A percentile compares a stretch with the other conserved stretches of the same genome.
Conservation (phyloP, 2,888 invertebrate species). For the Aproaerema taeniolella region DNA sequence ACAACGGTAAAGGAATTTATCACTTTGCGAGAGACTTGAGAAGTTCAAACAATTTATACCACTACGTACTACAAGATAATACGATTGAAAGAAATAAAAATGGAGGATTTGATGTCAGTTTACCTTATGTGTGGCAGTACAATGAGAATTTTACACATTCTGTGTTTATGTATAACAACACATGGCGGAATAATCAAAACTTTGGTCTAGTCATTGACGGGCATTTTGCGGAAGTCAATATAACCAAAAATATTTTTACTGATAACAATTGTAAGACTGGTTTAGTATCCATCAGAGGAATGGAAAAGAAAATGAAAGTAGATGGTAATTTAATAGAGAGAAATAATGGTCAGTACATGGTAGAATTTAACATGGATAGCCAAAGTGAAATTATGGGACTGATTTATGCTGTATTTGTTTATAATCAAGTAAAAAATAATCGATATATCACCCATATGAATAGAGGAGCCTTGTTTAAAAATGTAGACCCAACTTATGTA, state of each 20-base stretch:
- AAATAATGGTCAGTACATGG: conserved; percentile 89
- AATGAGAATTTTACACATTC: conserved; percentile 96
- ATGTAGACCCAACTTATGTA: conserved; percentile 84
- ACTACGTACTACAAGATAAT: conserved; percentile 93
- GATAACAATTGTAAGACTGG: conserved; percentile 91
- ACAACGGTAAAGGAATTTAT: conserved; percentile 91
- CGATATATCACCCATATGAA: conserved; percentile 56
- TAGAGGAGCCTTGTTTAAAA: conserved; percentile 50
- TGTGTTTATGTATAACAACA: conserved; percentile 90
- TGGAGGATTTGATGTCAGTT: conserved; percentile 91
- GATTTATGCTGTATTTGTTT: conserved; percentile 86
- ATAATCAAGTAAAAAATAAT: conserved; percentile 87
- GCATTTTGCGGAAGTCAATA: conserved; percentile 93
- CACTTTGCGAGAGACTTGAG: conserved; percentile 96
- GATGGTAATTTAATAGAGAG: conserved; percentile 86
- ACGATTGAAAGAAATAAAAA: conserved; percentile 89
- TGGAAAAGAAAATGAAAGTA: conserved; percentile 96
- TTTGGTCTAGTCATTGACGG: conserved; percentile 93
- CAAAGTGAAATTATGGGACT: conserved; percentile 95
- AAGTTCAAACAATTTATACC: conserved; percentile 97
- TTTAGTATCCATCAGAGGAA: conserved; percentile 89
- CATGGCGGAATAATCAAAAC: conserved; percentile 90
- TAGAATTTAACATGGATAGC: conserved; percentile 92
- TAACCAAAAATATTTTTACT: conserved; percentile 89
- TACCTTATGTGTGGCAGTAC: conserved; percentile 97